Evolutionary conservation across 2,797 vertebrate species (phyloP), one percentile per base, ranked within the genome.

Genomic region (Steatocranus sp.): DNA sequence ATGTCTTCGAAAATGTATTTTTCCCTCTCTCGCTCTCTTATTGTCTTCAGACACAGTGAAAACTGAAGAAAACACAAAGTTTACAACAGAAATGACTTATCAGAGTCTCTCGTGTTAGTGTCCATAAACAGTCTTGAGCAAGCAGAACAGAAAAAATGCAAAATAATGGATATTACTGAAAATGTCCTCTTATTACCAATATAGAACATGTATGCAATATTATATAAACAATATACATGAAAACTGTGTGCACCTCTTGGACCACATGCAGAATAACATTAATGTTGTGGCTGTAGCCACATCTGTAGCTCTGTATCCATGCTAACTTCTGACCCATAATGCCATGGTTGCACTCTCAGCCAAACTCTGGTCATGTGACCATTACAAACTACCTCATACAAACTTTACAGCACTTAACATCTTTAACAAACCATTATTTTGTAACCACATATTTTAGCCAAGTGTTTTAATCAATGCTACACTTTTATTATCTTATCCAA

Each of bases 11-110:
- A 54, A 8, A 15, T 53, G 5, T 15, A 53, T 53, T 54, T 48
- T 54, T 15, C 1, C 23, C 7, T 8, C 0, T 54, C 51, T 54
- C 7, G 1, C 51, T 5, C 7, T 0, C 23, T 15, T 54, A 54
- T 8, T 27, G 23, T 54, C 23, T 54, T 54, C 51, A 27, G 7
- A 54, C 51, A 18, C 54, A 7, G 15, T 32, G 27, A 18, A 32
- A 58, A 32, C 54, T 32, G 27, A 56, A 56, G 54, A 32, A 30
- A 32, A 56, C 27, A 18, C 27, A 32, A 30, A 58, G 54, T 58
- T 58, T 58, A 4, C 54, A 58, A 18, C 27, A 18, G 18, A 11
- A 58, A 32, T 32, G 15, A 32, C 54, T 58, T 11, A 58, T 58
- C 15, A 58, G 54, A 32, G 0, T 58, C 54, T 56, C 54, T 32